Evolutionary conservation across 2,113 vertebrate species (phyloP).

Genomic region (Etheostoma cragini): DNA sequence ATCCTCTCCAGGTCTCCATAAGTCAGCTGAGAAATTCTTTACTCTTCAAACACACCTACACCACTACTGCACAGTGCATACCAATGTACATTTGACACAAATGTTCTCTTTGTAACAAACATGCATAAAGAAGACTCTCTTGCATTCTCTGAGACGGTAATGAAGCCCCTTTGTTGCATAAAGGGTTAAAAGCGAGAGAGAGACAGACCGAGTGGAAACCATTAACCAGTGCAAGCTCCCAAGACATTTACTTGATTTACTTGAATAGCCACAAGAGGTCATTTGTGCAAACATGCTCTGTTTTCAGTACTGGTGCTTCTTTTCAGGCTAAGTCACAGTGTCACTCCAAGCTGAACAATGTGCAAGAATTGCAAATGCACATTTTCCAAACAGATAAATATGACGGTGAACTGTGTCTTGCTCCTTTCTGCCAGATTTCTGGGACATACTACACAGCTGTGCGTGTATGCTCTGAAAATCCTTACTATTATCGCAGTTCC

Average conservation of each 20-base stretch:
- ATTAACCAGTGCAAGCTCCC: conserved; percentile 8
- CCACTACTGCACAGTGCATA: not conserved
- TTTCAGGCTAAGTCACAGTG: not conserved
- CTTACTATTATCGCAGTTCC: not conserved
- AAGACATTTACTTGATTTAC: conserved; percentile 12
- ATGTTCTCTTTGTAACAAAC: conserved; percentile 1
- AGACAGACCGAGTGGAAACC: not conserved
- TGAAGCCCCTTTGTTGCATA: not conserved
- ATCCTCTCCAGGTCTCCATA: not conserved
- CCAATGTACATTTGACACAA: not conserved
- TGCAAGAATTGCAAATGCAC: not conserved
- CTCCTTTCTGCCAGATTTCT: conserved; percentile 14
- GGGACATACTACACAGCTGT: conserved; percentile 21
- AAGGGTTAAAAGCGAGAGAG: not conserved
- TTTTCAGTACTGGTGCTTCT: not conserved
- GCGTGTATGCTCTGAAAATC: conserved; percentile 12
- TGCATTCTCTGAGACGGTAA: conserved; percentile 10
- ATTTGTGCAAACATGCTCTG: conserved; percentile 2
- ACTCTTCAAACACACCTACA: conserved; percentile 1
- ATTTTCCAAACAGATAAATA: conserved; percentile 5
- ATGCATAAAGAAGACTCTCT: conserved; percentile 21
- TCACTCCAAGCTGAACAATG: conserved; percentile 13
- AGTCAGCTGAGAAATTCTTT: not conserved
- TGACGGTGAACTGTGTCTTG: not conserved
- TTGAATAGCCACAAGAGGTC: not conserved